Percentiles rank a stretch among this genome's conserved stretches.
Evolutionary conservation across 37 sponge, comb jelly and placozoan genomes (phyloP).

Genomic region (Crambe crambe): DNA sequence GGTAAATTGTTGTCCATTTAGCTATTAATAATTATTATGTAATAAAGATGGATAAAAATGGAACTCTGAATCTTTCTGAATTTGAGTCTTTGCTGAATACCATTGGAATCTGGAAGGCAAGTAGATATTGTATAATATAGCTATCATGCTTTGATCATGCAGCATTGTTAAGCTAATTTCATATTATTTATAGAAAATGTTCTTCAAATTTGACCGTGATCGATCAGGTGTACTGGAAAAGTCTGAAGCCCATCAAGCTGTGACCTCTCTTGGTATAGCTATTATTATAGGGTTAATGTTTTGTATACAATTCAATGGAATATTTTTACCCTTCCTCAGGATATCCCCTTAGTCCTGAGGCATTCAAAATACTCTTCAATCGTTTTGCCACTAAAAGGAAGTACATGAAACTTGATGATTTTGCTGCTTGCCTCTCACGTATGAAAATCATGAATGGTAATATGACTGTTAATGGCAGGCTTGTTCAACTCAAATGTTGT

Average conservation of each 20-base stretch:
- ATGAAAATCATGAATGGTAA: slow-evolving; percentile 72
- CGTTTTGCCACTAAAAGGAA: slow-evolving; percentile 68
- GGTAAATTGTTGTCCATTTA: background rate
- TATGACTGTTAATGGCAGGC: background rate
- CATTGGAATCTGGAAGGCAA: slow-evolving; percentile 81
- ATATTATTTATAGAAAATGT: slow-evolving; percentile 54
- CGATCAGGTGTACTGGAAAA: slow-evolving; percentile 80
- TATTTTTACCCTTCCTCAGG: slow-evolving; percentile 17
- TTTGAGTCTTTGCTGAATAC: slow-evolving; percentile 60
- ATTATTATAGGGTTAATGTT: background rate
- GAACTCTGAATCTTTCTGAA: slow-evolving; percentile 61
- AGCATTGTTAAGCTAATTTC: background rate
- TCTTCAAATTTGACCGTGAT: slow-evolving; percentile 62
- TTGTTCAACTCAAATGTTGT: no score
- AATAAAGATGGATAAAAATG: slow-evolving; percentile 60
- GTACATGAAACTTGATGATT: slow-evolving; percentile 77
- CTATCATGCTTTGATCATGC: background rate
- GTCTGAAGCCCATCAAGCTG: slow-evolving; percentile 32
- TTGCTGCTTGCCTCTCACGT: slow-evolving; percentile 65
- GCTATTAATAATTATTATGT: no score
- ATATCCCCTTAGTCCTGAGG: slow-evolving; percentile 38
- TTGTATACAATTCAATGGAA: no score
- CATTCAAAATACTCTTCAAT: slow-evolving; percentile 47
- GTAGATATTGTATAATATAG: background rate
- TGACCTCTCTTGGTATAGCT: slow-evolving; percentile 46